phyloP scores from a whole-genome alignment of 2,113 vertebrate species.

The Gobius niger region DNA sequence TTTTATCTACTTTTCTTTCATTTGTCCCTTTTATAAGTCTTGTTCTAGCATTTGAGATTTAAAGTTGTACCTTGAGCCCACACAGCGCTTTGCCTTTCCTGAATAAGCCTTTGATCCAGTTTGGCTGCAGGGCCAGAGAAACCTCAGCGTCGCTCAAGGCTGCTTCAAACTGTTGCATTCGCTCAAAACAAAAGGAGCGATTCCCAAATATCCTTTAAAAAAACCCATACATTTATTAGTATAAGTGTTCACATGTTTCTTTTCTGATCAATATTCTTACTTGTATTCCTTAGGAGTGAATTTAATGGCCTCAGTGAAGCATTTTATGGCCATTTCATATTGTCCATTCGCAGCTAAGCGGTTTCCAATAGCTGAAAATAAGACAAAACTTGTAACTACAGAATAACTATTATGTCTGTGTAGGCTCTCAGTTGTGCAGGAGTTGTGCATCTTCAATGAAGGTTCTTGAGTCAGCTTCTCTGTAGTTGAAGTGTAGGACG shows the following conservation, averaged over 20 bases:
- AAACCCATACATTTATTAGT: conserved; percentile 71
- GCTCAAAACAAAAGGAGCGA: conserved; percentile 85
- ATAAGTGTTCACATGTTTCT: not conserved
- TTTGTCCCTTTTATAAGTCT: too few relatives aligned
- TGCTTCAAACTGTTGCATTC: conserved; percentile 70
- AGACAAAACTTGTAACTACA: not conserved
- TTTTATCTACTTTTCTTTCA: too few relatives aligned
- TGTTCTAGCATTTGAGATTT: not conserved
- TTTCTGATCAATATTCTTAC: conserved; percentile 57
- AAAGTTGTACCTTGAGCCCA: conserved; percentile 81
- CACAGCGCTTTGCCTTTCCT: conserved; percentile 84
- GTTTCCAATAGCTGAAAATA: conserved; percentile 73
- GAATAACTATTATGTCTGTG: too few relatives aligned
- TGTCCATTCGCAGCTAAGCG: conserved; percentile 68
- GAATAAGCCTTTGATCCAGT: conserved; percentile 85
- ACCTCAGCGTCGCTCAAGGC: conserved; percentile 79
- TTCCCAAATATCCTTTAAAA: conserved; percentile 89
- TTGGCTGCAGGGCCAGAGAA: conserved; percentile 73
- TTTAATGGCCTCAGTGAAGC: conserved; percentile 81
- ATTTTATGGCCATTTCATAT: conserved; percentile 71
- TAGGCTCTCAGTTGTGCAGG: too few relatives aligned
- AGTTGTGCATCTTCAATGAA: too few relatives aligned
- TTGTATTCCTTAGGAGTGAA: conserved; percentile 82
- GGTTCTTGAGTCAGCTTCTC: too few relatives aligned
- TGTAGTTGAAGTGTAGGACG: too few relatives aligned